Percentiles rank a stretch among this genome's conserved stretches.
phyloP scores from a whole-genome alignment of 2,797 vertebrate genomes.

The Centroberyx gerrardi region DNA sequence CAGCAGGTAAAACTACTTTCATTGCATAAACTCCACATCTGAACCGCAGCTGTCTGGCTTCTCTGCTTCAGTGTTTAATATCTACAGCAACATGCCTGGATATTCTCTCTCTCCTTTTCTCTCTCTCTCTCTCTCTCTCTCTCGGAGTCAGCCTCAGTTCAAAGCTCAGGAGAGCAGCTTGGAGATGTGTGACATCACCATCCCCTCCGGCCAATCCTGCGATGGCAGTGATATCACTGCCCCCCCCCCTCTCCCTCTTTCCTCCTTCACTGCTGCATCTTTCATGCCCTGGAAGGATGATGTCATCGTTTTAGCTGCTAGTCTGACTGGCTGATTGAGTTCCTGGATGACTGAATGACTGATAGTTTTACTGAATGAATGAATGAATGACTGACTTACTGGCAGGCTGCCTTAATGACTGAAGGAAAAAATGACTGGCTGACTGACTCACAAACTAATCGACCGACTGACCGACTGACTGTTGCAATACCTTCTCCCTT shows the following conservation, averaged over 20 bases:
- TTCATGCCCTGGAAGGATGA: conserved; percentile 64
- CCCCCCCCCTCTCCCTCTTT: conserved; percentile 81
- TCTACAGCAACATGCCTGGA: conserved; percentile 33
- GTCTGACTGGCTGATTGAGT: background rate
- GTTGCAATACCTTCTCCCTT: no score
- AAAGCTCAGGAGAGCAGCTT: conserved; percentile 93
- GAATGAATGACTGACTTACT: no score
- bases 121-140: background rate
- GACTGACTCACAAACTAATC: no score
- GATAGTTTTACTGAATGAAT: no score
- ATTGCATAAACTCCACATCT: background rate
- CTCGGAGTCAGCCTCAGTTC: conserved; percentile 80
- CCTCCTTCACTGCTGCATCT: conserved; percentile 70
- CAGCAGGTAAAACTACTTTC: background rate
- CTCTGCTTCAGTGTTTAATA: conserved; percentile 7
- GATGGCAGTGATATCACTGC: conserved; percentile 89
- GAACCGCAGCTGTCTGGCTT: conserved; percentile 73
- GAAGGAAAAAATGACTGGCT: no score
- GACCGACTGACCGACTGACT: no score
- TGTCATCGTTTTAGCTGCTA: conserved; percentile 69
- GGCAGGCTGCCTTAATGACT: no score
- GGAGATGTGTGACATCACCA: conserved; percentile 95
- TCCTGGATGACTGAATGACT: background rate
- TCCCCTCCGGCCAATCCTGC: conserved; percentile 86
- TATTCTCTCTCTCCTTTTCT: conserved; percentile 25